Base-by-base conservation (phyloP, 2,113 vertebrate genomes). In the Podarcis muralis region DNA sequence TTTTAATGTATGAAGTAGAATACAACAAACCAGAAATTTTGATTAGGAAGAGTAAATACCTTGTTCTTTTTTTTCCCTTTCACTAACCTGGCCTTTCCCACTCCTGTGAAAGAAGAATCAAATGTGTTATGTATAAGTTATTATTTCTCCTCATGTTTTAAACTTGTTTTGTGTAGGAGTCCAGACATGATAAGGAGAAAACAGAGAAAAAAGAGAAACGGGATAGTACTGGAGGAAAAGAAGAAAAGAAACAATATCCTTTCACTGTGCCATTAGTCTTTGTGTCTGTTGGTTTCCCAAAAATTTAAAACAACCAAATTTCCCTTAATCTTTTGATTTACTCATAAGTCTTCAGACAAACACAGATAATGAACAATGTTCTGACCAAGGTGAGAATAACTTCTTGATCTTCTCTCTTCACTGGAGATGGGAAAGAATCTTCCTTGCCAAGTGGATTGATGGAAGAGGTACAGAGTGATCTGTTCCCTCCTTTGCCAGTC, bases 191-290 rank as follows among this genome's bases (percentile, higher is more conserved):
- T 96, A 98, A 98, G 95, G 97, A 99, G 94, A 99, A 99, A 95
- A 90, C 98, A 86, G 99, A 97, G 92, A 99, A 99, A 96, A 98
- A 98, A 92, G 97, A 99, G 89, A 99, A 99, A 96, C 97, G 98
- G 59, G 98, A 98, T 78, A 98, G 97, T 93, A 96, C 97, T 94
- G 98, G 97, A 85, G 97, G 97, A 92, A 98, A 98, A 95, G 97
- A 99, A 97, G 97, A 99, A 95, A 97, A 99, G 97, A 99, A 98
- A 97, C 98, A 99, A 99, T 99, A 99, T 99, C 98, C 98, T 98
- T 98, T 84, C 92, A 84, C 85, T 91, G 84, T 94, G 3, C 62
- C 40, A 57, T 0, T 8, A 77, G 2, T 1, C 11, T 69, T 90
- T 68, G 20, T 40, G 2, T 0, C 89, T 2, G 2, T 89, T 90